Percentiles rank a stretch among this genome's conserved stretches.
These are phyloP conservation scores for Mnemiopsis leidyi DNA, from an alignment of 37 sponge, comb jelly and placozoan species.

Conservation along the genomic window DNA sequence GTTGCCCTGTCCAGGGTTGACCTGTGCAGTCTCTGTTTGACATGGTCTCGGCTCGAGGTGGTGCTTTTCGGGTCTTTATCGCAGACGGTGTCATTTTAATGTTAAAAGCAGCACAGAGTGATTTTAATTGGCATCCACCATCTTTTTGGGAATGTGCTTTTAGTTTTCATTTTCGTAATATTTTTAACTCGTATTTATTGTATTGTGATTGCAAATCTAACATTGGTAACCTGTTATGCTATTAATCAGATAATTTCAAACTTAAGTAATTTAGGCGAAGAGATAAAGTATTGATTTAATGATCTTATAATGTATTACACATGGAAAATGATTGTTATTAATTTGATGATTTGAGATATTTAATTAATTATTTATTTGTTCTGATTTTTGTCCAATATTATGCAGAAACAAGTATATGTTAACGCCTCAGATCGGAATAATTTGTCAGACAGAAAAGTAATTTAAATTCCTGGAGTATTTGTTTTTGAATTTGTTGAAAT, in stretches of 20 bases:
- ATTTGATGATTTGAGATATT: background rate
- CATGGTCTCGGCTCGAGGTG: too few relatives aligned
- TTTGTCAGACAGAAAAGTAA: background rate
- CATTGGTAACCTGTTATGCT: background rate
- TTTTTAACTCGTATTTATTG: background rate
- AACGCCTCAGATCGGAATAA: background rate
- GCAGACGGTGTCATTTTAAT: background rate
- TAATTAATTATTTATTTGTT: background rate
- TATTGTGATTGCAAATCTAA: background rate
- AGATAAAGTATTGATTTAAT: background rate
- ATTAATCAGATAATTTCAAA: background rate
- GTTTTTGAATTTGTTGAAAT: slow-evolving; percentile 1
- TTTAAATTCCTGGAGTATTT: background rate
- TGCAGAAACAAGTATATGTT: background rate
- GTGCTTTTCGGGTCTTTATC: too few relatives aligned
- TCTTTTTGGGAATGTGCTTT: background rate
- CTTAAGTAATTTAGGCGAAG: background rate
- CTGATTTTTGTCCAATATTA: background rate
- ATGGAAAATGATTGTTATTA: background rate
- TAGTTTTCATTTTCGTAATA: background rate
- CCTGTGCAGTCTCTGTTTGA: too few relatives aligned
- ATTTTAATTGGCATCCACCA: background rate
- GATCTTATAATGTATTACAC: background rate
- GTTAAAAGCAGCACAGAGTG: background rate
- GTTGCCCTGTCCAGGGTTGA: too few relatives aligned